Evolutionary conservation across 2,888 invertebrate species (phyloP).

Genomic region (Drosophila glabriapex): DNA sequence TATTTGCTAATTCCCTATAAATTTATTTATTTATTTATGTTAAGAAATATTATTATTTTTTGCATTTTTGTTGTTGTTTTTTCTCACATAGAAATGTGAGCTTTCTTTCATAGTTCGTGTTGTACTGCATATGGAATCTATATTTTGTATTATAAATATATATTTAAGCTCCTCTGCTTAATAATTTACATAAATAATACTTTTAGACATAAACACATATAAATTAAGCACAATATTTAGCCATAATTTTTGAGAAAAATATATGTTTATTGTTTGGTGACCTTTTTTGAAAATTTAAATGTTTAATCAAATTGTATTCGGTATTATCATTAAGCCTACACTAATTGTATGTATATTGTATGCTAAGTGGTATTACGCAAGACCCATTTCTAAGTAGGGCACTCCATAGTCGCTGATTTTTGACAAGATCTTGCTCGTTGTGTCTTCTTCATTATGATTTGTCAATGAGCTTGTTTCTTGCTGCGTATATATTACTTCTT

Average conservation of each 20-base stretch:
- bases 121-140: neutral
- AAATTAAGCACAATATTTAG: neutral
- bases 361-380: neutral
- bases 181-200: neutral
- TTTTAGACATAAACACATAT: neutral
- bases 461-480: slow-evolving; percentile 2
- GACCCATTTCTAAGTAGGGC: neutral
- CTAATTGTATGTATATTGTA: neutral
- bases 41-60: neutral
- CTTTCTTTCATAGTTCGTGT: neutral
- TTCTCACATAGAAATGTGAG: neutral
- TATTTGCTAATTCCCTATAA: neutral
- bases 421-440: neutral
- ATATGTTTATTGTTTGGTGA: neutral
- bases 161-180: neutral
- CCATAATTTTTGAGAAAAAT: neutral
- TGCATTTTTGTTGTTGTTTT: neutral
- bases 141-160: no score
- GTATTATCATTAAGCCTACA: neutral
- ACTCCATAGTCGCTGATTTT: neutral
- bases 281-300: neutral
- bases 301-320: neutral
- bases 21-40: no score
- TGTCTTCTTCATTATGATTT: neutral
- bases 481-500: slow-evolving; percentile 4